Conservation (phyloP, 2,888 invertebrate genomes). For the Folsomia manolachei region DNA sequence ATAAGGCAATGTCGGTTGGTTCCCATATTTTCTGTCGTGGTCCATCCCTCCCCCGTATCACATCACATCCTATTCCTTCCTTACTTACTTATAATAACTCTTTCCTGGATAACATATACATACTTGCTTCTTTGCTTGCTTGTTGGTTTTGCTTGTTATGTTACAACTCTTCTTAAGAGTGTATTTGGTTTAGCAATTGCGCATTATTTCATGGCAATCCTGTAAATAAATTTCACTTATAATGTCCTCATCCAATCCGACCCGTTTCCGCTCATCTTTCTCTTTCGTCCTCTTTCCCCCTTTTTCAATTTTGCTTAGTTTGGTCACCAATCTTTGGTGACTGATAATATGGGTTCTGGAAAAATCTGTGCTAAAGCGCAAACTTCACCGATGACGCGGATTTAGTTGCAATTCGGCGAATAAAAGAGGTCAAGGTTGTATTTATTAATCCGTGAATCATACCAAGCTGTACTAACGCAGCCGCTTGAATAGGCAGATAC, state of each 20-base stretch:
- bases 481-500: too few relatives aligned
- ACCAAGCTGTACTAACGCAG: too few relatives aligned
- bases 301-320: too few relatives aligned
- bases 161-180: too few relatives aligned
- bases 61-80: background rate
- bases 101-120: background rate
- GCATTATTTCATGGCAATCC: background rate
- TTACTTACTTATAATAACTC: background rate
- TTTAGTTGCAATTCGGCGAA: too few relatives aligned
- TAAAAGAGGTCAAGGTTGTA: too few relatives aligned
- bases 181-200: background rate
- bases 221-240: background rate
- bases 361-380: too few relatives aligned
- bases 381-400: too few relatives aligned
- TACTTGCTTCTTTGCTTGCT: background rate
- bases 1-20: background rate
- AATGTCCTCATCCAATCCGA: background rate
- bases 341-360: too few relatives aligned
- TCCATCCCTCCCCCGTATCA: background rate
- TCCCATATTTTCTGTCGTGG: background rate
- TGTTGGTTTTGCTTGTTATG: background rate
- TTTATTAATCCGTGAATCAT: too few relatives aligned
- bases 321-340: too few relatives aligned
- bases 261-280: background rate
- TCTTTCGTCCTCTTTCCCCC: too few relatives aligned